Conservation (phyloP, 2,797 vertebrate species). For the Labeo calbasu region DNA sequence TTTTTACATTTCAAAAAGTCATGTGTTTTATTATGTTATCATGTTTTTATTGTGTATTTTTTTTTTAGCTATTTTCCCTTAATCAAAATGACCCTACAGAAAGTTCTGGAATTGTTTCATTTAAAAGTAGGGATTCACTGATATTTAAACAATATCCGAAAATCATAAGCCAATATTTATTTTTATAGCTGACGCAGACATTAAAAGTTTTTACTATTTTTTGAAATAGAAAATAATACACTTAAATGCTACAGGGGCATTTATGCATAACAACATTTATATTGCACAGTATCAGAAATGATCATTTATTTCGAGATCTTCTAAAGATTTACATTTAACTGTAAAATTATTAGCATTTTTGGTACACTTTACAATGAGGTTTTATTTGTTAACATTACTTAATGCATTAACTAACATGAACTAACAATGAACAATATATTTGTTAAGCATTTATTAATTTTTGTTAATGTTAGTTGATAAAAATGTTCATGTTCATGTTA, state of each 20-base stretch:
- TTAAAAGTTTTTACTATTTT: neutral
- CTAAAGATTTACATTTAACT: neutral
- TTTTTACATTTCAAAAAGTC: too few relatives aligned
- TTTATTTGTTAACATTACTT: too few relatives aligned
- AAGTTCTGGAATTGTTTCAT: neutral
- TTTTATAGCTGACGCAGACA: neutral
- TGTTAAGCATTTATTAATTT: too few relatives aligned
- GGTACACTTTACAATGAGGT: too few relatives aligned
- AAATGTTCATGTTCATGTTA: too few relatives aligned
- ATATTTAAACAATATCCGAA: neutral
- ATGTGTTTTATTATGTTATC: too few relatives aligned
- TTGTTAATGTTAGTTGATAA: too few relatives aligned
- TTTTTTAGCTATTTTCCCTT: too few relatives aligned
- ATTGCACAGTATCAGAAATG: neutral
- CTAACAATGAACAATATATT: too few relatives aligned
- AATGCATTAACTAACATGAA: too few relatives aligned
- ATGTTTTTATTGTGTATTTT: too few relatives aligned
- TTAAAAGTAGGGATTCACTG: neutral
- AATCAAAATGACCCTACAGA: neutral
- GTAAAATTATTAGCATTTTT: neutral
- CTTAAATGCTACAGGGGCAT: neutral
- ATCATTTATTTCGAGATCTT: neutral
- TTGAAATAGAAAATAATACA: neutral
- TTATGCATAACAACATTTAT: neutral
- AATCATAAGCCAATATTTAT: neutral